Evolutionary conservation across 2,113 vertebrate genomes (phyloP).

Genomic region (Dipodomys ordii): DNA sequence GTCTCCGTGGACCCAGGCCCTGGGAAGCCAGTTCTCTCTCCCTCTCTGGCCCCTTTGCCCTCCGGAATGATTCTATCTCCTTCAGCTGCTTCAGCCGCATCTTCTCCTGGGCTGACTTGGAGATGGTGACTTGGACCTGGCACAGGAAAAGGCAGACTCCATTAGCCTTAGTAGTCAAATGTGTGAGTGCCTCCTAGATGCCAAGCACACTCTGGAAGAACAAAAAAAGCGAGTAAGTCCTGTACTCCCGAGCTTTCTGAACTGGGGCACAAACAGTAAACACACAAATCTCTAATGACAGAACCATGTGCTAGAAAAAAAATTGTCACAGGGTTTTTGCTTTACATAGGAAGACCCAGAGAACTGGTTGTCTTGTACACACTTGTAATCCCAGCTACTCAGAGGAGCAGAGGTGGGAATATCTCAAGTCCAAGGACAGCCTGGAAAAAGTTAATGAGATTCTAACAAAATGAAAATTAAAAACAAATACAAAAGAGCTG

Average conservation of each 20-base stretch:
- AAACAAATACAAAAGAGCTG: no score
- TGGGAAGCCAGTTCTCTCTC: background rate
- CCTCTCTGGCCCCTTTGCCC: constrained; percentile 47
- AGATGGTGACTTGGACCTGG: constrained; percentile 79
- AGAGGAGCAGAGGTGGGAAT: no score
- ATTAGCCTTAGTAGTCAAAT: background rate
- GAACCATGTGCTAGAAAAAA: background rate
- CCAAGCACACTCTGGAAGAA: background rate
- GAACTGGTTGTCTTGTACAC: no score
- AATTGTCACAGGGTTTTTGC: background rate
- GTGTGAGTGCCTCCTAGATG: background rate
- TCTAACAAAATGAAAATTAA: no score
- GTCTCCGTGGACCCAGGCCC: background rate
- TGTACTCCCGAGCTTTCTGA: background rate
- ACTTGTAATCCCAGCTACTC: no score
- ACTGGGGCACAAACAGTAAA: background rate
- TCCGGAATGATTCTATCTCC: constrained; percentile 56
- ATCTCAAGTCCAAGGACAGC: no score
- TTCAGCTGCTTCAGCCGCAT: constrained; percentile 77
- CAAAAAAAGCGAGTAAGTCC: background rate
- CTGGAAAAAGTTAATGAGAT: no score
- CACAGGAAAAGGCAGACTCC: constrained; percentile 39
- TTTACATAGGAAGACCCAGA: background rate
- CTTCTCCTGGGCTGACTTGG: constrained; percentile 84
- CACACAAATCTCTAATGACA: background rate